Conservation (phyloP, 92 coral and sea anemone species). For the Phenganax subtilis region DNA sequence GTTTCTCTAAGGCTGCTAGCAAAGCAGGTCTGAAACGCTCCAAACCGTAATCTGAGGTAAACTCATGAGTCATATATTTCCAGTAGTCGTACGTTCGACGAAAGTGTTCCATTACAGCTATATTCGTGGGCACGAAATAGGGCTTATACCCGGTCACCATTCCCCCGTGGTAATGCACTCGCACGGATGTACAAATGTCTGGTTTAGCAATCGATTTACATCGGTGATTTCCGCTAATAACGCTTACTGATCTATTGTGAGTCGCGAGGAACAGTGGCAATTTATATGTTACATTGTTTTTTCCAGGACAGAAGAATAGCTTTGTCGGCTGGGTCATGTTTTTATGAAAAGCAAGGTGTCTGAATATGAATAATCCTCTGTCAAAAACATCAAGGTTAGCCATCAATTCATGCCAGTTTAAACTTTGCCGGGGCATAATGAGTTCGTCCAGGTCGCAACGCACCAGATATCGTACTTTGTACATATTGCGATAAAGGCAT, state of each 20-base stretch:
- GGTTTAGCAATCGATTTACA: constrained; percentile 22
- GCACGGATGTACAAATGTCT: background rate
- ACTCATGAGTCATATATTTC: background rate
- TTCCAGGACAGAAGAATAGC: background rate
- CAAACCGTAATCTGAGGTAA: constrained; percentile 15
- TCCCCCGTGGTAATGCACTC: background rate
- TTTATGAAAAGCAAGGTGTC: constrained; percentile 20
- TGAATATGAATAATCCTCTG: background rate
- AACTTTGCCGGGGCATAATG: background rate
- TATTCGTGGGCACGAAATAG: background rate
- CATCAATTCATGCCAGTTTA: constrained; percentile 13
- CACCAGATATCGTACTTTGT: background rate
- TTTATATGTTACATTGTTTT: background rate
- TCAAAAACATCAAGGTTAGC: background rate
- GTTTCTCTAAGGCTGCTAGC: background rate
- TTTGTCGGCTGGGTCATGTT: background rate
- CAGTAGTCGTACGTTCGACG: constrained; percentile 2
- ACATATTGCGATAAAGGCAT: constrained; percentile 27
- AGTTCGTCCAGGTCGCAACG: constrained; percentile 20
- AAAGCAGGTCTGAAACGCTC: background rate
- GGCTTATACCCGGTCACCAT: background rate
- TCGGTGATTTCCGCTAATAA: background rate
- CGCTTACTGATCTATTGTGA: constrained; percentile 16
- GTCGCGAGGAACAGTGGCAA: constrained; percentile 6
- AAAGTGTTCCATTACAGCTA: constrained; percentile 21